These are phyloP conservation scores for Actenoides hombroni DNA, from an alignment of 2,113 vertebrate species.

Conservation along the genomic window DNA sequence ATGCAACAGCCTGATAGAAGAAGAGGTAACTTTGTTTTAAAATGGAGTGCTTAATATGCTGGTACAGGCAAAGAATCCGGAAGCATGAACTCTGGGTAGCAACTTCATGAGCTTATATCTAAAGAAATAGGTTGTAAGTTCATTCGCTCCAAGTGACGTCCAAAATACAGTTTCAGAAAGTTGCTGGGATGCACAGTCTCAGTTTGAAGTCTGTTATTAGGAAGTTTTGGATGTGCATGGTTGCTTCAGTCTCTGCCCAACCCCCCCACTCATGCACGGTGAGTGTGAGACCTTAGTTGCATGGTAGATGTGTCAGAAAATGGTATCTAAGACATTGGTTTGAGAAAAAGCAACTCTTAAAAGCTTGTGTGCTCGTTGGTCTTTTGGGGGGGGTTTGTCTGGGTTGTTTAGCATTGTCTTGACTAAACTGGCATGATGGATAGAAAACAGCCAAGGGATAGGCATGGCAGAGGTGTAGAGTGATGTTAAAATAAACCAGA, in stretches of 20 bases:
- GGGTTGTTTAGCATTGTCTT: neutral
- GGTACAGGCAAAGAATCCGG: neutral
- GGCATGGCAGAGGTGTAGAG: neutral
- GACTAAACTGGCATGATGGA: neutral
- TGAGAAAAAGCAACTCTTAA: neutral
- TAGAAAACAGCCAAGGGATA: neutral
- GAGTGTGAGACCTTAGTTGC: neutral
- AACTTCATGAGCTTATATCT: neutral
- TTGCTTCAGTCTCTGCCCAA: neutral
- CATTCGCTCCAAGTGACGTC: neutral
- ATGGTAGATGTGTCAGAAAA: neutral
- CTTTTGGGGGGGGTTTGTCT: neutral
- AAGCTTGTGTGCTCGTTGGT: neutral
- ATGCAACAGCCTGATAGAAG: neutral
- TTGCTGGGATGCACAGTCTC: neutral
- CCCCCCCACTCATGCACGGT: accelerated
- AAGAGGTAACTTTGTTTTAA: neutral
- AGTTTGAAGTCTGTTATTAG: neutral
- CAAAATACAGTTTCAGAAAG: neutral
- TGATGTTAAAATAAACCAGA: neutral
- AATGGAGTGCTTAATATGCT: neutral
- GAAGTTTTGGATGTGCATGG: neutral
- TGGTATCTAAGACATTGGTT: neutral
- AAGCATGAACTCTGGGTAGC: neutral
- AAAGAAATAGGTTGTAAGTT: neutral